Conservation (phyloP, 2,797 vertebrate genomes). For the Epinephelus malabaricus region DNA sequence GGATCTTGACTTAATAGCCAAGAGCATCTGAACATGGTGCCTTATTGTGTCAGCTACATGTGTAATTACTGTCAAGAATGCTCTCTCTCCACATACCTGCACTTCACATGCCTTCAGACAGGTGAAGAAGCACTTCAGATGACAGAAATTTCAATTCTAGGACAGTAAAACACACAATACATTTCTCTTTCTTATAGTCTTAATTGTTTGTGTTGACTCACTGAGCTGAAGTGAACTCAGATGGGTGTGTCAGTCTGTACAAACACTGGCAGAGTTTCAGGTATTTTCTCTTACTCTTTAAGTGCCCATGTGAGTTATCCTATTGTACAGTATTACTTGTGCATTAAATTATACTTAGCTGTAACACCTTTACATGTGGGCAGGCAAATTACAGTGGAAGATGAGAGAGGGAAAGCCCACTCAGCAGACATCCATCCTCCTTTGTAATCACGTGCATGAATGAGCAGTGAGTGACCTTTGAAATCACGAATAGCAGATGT, state of each 20-base stretch:
- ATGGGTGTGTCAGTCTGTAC: slow-evolving; percentile 37
- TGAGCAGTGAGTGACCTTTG: slow-evolving; percentile 20
- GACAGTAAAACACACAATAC: slow-evolving; percentile 1
- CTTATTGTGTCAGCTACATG: neutral
- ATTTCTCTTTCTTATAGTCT: neutral
- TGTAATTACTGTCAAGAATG: neutral
- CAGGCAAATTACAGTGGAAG: neutral
- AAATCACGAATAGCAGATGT: slow-evolving; percentile 12
- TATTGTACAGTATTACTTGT: neutral
- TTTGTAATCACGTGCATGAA: slow-evolving; percentile 18
- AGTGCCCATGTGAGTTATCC: neutral
- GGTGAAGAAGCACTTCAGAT: slow-evolving; percentile 7
- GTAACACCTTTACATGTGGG: neutral
- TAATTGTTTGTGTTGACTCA: slow-evolving; percentile 18
- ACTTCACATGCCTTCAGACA: slow-evolving; percentile 32
- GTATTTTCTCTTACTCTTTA: neutral
- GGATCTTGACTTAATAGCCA: neutral
- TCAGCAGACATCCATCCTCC: slow-evolving; percentile 24
- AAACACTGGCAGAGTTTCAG: neutral
- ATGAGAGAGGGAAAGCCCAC: neutral
- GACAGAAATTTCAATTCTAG: slow-evolving; percentile 10
- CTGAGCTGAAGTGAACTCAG: slow-evolving; percentile 4
- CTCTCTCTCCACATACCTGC: slow-evolving; percentile 15
- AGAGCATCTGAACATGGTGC: neutral
- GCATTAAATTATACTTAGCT: neutral